Conservation (phyloP, 37 sponge, comb jelly and placozoan genomes). For the Chondrosia reniformis region DNA sequence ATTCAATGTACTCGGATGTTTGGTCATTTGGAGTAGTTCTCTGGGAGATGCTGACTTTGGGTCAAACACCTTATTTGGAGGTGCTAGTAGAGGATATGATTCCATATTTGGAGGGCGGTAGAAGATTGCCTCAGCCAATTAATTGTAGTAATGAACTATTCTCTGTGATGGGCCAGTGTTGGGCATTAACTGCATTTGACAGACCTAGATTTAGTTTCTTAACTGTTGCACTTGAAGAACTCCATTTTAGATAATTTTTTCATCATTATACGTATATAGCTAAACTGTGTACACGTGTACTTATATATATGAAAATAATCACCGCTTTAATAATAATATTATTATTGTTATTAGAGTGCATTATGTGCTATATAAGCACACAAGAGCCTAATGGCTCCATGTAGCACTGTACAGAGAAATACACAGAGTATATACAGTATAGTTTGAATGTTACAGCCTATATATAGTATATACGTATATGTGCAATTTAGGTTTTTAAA, state of each 20-base stretch:
- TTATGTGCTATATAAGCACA: too few relatives aligned
- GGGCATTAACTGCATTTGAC: slow-evolving; percentile 82
- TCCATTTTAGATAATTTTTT: slow-evolving; percentile 50
- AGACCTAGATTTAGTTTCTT: slow-evolving; percentile 80
- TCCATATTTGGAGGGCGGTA: slow-evolving; percentile 46
- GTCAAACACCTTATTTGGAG: slow-evolving; percentile 59
- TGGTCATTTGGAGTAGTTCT: slow-evolving; percentile 89
- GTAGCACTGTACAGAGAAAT: too few relatives aligned
- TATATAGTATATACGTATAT: too few relatives aligned
- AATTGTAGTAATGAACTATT: slow-evolving; percentile 83
- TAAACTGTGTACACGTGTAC: too few relatives aligned
- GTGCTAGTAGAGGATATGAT: slow-evolving; percentile 46
- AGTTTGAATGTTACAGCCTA: too few relatives aligned
- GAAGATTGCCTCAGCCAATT: slow-evolving; percentile 62
- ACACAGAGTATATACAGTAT: too few relatives aligned
- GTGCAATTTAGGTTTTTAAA: too few relatives aligned
- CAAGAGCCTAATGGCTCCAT: too few relatives aligned
- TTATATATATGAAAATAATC: too few relatives aligned
- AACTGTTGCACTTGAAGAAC: slow-evolving; percentile 70
- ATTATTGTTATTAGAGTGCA: too few relatives aligned
- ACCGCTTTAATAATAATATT: too few relatives aligned
- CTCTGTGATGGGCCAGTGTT: slow-evolving; percentile 83
- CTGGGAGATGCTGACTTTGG: slow-evolving; percentile 84
- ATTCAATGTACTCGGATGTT: slow-evolving; percentile 77
- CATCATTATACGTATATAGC: too few relatives aligned